Evolutionary conservation across 2,888 invertebrate species (phyloP).

Genomic region (Camponotus fellah): DNA sequence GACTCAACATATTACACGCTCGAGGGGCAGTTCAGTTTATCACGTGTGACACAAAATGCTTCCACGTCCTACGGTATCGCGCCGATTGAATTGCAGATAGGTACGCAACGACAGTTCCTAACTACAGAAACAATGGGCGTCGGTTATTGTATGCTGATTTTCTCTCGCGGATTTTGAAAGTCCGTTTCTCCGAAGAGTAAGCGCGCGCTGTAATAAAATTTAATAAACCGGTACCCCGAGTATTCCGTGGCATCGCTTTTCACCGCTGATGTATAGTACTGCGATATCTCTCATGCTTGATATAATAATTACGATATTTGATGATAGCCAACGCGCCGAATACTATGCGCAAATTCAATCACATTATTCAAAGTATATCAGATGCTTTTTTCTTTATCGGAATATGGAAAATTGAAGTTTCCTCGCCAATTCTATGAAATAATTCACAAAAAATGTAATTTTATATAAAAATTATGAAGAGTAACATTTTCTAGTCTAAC

Average conservation of each 20-base stretch:
- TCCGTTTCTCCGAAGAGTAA: constrained; percentile 61
- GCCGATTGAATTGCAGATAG: constrained; percentile 76
- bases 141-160: constrained; percentile 77
- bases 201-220: constrained; percentile 61
- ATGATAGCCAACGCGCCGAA: background rate
- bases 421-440: background rate
- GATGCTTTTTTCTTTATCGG: background rate
- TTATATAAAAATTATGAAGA: background rate
- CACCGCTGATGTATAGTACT: constrained; percentile 17
- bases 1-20: constrained; percentile 56
- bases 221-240: constrained; percentile 47
- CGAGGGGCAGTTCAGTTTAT: constrained; percentile 38
- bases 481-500: background rate
- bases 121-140: constrained; percentile 75
- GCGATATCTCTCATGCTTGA: constrained; percentile 3
- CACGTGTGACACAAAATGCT: constrained; percentile 68
- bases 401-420: background rate
- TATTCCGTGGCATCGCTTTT: constrained; percentile 32
- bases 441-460: background rate
- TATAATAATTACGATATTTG: constrained; percentile 20
- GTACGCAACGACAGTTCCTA: constrained; percentile 69
- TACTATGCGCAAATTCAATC: background rate
- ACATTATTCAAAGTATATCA: background rate
- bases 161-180: constrained; percentile 70
- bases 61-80: constrained; percentile 66